Base-by-base conservation (phyloP, 2,797 vertebrate genomes). In the Enteromius anoplus region DNA sequence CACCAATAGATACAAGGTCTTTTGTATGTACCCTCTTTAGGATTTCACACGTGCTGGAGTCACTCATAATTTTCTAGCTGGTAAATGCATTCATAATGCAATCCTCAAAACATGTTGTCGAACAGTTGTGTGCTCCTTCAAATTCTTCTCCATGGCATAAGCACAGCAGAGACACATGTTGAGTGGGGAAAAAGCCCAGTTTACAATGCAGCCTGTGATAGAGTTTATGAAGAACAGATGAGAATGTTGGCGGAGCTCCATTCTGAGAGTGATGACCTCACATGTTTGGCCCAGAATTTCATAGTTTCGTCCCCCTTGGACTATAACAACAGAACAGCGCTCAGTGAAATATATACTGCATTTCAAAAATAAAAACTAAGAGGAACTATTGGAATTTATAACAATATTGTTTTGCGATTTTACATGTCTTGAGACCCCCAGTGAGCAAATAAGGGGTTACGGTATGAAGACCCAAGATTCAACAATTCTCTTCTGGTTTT, bases 201-300 rank as follows among this genome's bases (percentile, higher is more conserved):
- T 88, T 86, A 85, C 88, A 88, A 88, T 86, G 83, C 82, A 83
- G 81, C 81, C 73, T 58, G 76, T 77, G 84, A 87, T 84, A 65
- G 72, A 77, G 72, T 86, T 87, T 89, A 85, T 86, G 86, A 84
- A 88, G 82, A 88, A 88, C 87, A 88, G 86, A 92, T 89, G 81
- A 89, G 85, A 88, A 77, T 83, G 83, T 87, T 93, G 91, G 90
- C 91, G n/a, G 32, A 40, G 42, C 29, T 89, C 90, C 92, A 91
- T 86, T 78, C 70, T 51, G 58, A 84, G n/a, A 90, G 66, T 23
- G 37, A 78, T 55, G 76, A 84, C 45, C 83, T 75, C 29, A 58
- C 47, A 81, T 73, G 73, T 70, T 83, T 83, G 45, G 42, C 65
- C 40, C 26, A 47, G 7, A 10, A 34, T 29, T 82, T 83, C 65